phyloP scores from a whole-genome alignment of 2,888 invertebrate genomes.

The Tetanocera ferruginea region DNA sequence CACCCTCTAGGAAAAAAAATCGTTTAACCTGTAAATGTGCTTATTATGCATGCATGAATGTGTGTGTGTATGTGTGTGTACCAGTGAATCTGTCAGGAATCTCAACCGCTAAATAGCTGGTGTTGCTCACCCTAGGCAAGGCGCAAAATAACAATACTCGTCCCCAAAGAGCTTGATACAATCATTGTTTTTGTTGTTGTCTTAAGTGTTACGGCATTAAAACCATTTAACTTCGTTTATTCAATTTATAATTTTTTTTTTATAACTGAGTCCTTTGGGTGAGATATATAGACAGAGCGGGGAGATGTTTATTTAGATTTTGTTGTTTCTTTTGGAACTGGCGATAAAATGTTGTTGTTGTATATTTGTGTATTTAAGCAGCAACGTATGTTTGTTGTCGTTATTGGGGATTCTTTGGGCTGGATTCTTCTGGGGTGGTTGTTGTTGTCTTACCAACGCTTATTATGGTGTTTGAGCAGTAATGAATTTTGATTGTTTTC shows the following conservation, averaged over 20 bases:
- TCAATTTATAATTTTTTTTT: constrained; percentile 71
- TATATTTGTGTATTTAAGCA: not conserved
- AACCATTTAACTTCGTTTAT: constrained; percentile 65
- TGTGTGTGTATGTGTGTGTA: too few relatives aligned
- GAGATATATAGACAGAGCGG: not conserved
- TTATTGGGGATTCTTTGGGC: not conserved
- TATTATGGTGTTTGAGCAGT: constrained; percentile 8
- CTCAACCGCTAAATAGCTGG: constrained; percentile 2
- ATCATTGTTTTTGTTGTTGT: not conserved
- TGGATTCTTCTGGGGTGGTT: not conserved
- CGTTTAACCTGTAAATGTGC: constrained; percentile 6
- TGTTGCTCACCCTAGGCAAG: not conserved
- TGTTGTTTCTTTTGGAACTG: too few relatives aligned
- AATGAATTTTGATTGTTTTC: constrained; percentile 25
- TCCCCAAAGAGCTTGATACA: not conserved
- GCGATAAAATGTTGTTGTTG: not conserved
- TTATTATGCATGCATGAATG: constrained; percentile 23
- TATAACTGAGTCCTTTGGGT: not conserved
- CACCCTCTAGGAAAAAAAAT: not conserved
- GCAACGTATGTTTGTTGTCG: constrained; percentile 17
- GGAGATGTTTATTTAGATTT: too few relatives aligned
- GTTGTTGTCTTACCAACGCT: not conserved
- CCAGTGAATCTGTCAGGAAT: not conserved
- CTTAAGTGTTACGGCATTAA: constrained; percentile 20
- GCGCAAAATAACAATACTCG: not conserved